Base-by-base conservation (phyloP, 2,888 invertebrate species). In the Ommatoiulus sabulosus region DNA sequence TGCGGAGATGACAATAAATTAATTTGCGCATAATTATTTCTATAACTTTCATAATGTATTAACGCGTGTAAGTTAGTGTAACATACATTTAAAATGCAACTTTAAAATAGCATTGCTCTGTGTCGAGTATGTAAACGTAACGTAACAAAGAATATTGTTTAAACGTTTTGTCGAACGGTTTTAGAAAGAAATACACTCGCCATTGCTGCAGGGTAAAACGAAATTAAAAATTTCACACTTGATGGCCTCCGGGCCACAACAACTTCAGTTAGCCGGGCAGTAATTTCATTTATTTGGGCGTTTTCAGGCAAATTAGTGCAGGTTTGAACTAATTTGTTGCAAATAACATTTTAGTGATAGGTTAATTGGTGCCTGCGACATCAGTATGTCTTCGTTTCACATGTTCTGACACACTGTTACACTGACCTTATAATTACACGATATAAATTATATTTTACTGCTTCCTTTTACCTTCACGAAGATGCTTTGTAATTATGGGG, bases 361-460 rank as follows among this genome's bases (percentile, higher is more conserved):
- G 6, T 20, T 72, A 72, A 72, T 72, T 4, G 72, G 24, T 24
- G 57, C 57, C n/a, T 24, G 72, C 24, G 24, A 24, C 72, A 24
- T 20, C 63, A 63, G 8, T 3, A 63, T 63, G 7, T 63, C 20
- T 15, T 63, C 20, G 20, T 20, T 63, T 20, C 5, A 52, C 57
- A 3, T 52, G 52, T 24, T 72, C 24, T 72, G 20, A 24, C 17
- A 72, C 72, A 72, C 63, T 20, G 24, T 72, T 72, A 10, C 5
- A 72, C 5, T 24, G 24, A 24, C n/a, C 6, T 72, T 7, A 72
- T 72, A 72, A 72, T 72, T 72, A 24, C 24, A n/a, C 20, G 6
- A 72, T 72, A 72, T 72, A 72, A 72, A 72, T 72, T 72, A 72
- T 72, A 6, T 20, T 72, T n/a, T 20, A 72, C 72, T 24, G 72